Evolutionary conservation across 1,140 invertebrate species (phyloP).

Genomic region (Drosophila neocordata): DNA sequence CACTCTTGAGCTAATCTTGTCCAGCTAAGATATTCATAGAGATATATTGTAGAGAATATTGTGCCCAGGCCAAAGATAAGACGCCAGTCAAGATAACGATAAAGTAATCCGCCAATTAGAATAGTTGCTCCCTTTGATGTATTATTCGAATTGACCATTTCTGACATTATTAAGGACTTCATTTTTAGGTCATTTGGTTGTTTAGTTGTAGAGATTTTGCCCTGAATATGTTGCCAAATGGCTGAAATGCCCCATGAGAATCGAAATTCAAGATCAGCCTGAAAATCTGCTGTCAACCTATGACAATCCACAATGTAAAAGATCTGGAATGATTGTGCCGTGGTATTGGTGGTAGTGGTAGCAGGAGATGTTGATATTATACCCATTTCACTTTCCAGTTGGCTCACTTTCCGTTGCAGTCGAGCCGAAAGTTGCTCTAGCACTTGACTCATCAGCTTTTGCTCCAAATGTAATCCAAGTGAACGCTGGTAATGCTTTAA

Average conservation of each 20-base stretch:
- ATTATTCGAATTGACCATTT: background rate
- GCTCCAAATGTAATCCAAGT: conserved; percentile 95
- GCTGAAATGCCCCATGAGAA: conserved; percentile 95
- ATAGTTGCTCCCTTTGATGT: conserved; percentile 86
- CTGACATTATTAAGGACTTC: background rate
- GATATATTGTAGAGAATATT: conserved; percentile 94
- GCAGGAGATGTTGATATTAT: conserved; percentile 86
- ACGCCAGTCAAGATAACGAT: conserved; percentile 98
- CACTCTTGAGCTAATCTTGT: conserved; percentile 97
- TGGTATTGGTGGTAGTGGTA: conserved; percentile 59
- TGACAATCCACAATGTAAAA: conserved; percentile 96
- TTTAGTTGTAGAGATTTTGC: conserved; percentile 76
- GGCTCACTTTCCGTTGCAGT: conserved; percentile 92
- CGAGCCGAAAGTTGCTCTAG: conserved; percentile 92
- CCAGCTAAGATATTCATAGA: conserved; percentile 98
- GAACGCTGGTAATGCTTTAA: conserved; percentile 97
- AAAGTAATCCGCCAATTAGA: conserved; percentile 91
- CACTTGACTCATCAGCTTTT: conserved; percentile 92
- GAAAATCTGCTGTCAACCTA: conserved; percentile 97
- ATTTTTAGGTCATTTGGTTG: background rate
- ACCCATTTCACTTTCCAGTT: conserved; percentile 95
- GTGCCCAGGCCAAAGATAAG: conserved; percentile 91
- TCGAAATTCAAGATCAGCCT: conserved; percentile 96
- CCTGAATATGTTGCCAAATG: conserved; percentile 91
- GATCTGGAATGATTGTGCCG: conserved; percentile 90